Base-by-base conservation (phyloP, 2,113 vertebrate genomes). In the Glaucomys volans region DNA sequence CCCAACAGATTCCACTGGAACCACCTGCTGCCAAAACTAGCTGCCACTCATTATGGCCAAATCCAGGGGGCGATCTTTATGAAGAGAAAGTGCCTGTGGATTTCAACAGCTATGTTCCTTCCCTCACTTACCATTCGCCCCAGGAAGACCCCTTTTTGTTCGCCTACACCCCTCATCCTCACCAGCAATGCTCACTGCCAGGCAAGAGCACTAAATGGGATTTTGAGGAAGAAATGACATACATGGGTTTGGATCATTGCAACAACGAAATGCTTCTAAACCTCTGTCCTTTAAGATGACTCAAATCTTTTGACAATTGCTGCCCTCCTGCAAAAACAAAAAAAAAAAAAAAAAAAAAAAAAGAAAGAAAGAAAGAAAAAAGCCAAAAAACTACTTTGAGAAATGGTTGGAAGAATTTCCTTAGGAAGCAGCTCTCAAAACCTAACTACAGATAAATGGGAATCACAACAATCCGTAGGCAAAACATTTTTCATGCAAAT, bases 281-380 rank as follows among this genome's bases (percentile, higher is more conserved):
- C 75, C 76, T 98, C 52, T 98, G 95, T 90, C 97, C 97, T 0
- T 82, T 98, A 35, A 82, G 94, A 80, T 98, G 97, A 97, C 69
- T 72, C 35, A 50, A 13, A 17, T 24, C 35, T n/a, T 62, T 35
- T 24, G 28, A 52, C 5, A 42, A 4, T 1, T 18, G 2, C 28
- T 22, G 9, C 14, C n/a, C 8, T 2, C 3, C 17, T 30, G 8
- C 8, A 62, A 62, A 42, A 40, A 47, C 10, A 5, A 12, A 74
- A 2, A 0, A 2, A 18, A 22, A 20, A 24, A 40, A 40, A 40
- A 66, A 0, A 30, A 24, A 10, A 75, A 8, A 24, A 1, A 74
- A 2, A 1, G 0, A 20, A 59, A 8, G 2, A 18, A 57, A 1
- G 20, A 40, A 37, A 22, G 2, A 40, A 9, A 24, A 2, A 1